These are phyloP conservation scores for Cirrhinus mrigala DNA, from an alignment of 2,797 vertebrate species.

Conservation along the genomic window DNA sequence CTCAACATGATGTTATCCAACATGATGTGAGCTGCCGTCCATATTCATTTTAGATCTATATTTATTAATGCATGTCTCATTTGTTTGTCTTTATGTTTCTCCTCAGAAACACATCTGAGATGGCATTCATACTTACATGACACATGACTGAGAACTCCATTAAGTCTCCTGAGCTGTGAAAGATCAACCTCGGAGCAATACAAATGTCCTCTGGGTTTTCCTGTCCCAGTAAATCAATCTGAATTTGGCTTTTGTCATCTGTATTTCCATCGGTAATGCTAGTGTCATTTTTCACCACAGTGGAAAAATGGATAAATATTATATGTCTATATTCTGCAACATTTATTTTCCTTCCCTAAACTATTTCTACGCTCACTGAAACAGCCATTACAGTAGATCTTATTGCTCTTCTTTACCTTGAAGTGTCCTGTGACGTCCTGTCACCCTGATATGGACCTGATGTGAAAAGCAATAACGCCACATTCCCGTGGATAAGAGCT, in stretches of 20 bases:
- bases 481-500: constrained; percentile 59
- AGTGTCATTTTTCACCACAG: background rate
- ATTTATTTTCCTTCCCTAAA: constrained; percentile 32
- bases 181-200: constrained; percentile 31
- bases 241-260: constrained; percentile 36
- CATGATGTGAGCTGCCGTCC: background rate
- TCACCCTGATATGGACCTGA: constrained; percentile 51
- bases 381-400: constrained; percentile 40
- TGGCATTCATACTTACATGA: background rate
- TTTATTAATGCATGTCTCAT: background rate
- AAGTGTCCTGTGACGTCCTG: constrained; percentile 48
- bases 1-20: background rate
- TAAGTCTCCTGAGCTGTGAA: constrained; percentile 18
- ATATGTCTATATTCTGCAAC: constrained; percentile 16
- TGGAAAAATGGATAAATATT: constrained; percentile 3
- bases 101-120: background rate
- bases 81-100: constrained; percentile 2
- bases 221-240: constrained; percentile 21
- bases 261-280: constrained; percentile 17
- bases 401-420: constrained; percentile 39
- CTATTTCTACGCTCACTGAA: constrained; percentile 31
- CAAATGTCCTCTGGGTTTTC: constrained; percentile 22
- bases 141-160: constrained; percentile 27
- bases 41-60: background rate
- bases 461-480: constrained; percentile 65